Evolutionary conservation across 2,888 invertebrate species (phyloP), one percentile per base, ranked within the genome.

Genomic region (Plagodis dolabraria): DNA sequence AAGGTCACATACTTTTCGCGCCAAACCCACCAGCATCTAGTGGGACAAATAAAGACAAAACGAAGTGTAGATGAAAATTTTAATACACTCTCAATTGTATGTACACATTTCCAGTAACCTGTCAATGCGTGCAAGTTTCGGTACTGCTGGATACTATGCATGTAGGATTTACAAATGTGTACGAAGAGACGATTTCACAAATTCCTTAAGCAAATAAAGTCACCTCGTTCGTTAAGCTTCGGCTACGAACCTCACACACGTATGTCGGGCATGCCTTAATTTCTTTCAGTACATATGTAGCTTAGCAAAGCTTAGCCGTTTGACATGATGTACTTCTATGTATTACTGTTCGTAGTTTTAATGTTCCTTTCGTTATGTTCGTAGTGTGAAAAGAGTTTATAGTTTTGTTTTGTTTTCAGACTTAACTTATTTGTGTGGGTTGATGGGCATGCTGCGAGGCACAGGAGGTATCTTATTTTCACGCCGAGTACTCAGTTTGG

Each of bases 401-500:
- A 0, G 40, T 8, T 12, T n/a, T 5, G 44, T 63, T 47, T 49
- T 63, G 22, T 53, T 65, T 77, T 77, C 75, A 82, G 83, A 42
- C 64, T 69, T 9, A 49, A 68, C 8, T 36, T 76, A 36, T 59
- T 75, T 43, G 58, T 75, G 47, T 64, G 75, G 55, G 65, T 69
- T 38, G 65, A 64, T 48, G 79, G 71, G 38, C 66, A 71, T 57
- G 67, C 66, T 64, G 49, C 65, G 68, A 82, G 92, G 44, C 77
- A 84, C 51, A 79, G 70, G 62, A 76, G 92, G 65, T 92, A 90
- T 72, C 79, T 92, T 38, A 42, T 91, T 43, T 89, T 88, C 60
- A 85, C 92, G 35, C 70, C 77, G 5, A 68, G 60, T 35, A 88
- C 92, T 43, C 92, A 92, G 64, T 92, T 75, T 77, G 92, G 92